Evolutionary conservation across 2,113 vertebrate species (phyloP).

Genomic region (Ranitomeya variabilis): DNA sequence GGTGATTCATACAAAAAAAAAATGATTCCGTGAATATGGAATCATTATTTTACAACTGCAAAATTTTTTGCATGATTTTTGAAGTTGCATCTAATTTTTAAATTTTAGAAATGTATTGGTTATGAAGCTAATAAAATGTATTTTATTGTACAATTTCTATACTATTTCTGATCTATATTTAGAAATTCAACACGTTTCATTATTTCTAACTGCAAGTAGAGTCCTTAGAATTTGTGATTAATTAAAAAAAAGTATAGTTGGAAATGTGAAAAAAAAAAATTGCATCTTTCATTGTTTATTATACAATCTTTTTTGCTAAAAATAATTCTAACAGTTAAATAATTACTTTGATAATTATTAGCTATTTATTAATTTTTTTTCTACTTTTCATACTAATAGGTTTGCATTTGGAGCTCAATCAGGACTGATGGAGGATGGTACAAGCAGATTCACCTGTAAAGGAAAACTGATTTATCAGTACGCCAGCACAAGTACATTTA

Average conservation of each 20-base stretch:
- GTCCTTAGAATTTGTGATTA: no score
- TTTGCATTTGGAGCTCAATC: fast-evolving
- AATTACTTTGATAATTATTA: not conserved
- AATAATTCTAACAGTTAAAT: no score
- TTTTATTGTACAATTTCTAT: not conserved
- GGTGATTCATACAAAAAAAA: no score
- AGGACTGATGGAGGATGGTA: constrained; percentile 66
- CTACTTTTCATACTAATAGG: constrained; percentile 39
- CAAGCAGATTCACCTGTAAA: constrained; percentile 77
- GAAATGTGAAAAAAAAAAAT: no score
- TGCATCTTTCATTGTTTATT: no score
- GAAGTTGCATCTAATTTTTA: not conserved
- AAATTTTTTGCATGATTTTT: not conserved
- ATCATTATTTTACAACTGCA: not conserved
- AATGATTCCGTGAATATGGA: no score
- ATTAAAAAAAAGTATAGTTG: not conserved
- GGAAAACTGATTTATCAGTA: constrained; percentile 79
- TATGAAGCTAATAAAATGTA: not conserved
- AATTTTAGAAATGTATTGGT: not conserved
- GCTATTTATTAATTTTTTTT: not conserved
- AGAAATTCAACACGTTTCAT: no score
- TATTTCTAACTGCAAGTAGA: not conserved
- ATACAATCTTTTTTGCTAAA: not conserved
- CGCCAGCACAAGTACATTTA: constrained; percentile 80
- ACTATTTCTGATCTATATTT: no score